Conservation (phyloP, 2,797 vertebrate genomes). For the Bucorvus abyssinicus region DNA sequence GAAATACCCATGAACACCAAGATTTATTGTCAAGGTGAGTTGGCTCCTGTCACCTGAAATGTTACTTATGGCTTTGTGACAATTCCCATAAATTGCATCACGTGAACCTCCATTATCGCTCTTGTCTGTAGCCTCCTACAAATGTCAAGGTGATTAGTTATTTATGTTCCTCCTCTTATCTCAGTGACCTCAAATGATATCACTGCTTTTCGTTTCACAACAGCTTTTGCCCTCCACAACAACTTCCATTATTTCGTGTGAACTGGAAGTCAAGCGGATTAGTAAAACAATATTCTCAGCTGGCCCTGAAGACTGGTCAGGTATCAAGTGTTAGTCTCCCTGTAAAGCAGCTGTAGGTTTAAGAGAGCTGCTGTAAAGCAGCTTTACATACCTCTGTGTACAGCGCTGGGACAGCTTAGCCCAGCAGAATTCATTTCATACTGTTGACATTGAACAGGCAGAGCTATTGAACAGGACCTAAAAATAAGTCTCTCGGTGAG, state of each 20-base stretch:
- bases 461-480: conserved; percentile 6
- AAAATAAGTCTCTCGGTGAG: neutral
- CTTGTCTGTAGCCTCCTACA: neutral
- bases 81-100: neutral
- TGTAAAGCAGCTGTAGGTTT: neutral
- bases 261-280: neutral
- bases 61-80: neutral
- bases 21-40: conserved; percentile 1
- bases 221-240: neutral
- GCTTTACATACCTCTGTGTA: neutral
- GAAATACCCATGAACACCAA: neutral
- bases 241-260: neutral
- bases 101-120: neutral
- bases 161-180: neutral
- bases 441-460: neutral
- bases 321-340: neutral
- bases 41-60: neutral
- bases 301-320: neutral
- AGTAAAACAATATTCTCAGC: neutral
- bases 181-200: neutral
- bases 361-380: neutral
- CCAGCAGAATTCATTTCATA: conserved; percentile 26
- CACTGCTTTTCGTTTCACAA: neutral
- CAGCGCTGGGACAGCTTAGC: neutral
- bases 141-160: conserved; percentile 5